Percentiles rank a stretch among this genome's conserved stretches.
These are phyloP conservation scores for Petrocephalus zakoni DNA, from an alignment of 2,113 vertebrate species.

Conservation along the genomic window DNA sequence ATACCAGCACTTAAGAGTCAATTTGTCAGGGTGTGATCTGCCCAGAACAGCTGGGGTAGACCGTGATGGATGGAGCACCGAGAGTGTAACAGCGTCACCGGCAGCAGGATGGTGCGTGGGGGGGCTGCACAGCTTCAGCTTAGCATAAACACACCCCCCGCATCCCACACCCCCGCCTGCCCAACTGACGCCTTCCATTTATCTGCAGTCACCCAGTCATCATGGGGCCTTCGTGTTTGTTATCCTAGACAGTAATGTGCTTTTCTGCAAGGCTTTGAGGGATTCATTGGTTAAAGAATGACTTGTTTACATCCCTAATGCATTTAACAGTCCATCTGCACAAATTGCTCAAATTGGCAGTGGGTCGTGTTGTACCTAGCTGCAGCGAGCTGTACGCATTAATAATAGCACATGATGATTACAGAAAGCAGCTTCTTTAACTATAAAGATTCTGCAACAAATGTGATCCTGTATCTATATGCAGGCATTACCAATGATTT, in stretches of 20 bases:
- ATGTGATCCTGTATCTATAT: neutral
- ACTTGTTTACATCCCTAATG: neutral
- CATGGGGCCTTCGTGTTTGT: neutral
- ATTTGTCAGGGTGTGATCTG: conserved; percentile 56
- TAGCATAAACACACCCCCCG: neutral
- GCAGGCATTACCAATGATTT: neutral
- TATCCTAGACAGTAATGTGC: neutral
- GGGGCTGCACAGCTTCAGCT: neutral
- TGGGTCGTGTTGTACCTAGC: too few relatives aligned
- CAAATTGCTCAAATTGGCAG: neutral
- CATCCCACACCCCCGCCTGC: neutral
- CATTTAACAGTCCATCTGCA: neutral
- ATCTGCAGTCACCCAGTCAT: neutral
- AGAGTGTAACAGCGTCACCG: neutral
- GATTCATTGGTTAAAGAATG: neutral
- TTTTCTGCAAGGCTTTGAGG: neutral
- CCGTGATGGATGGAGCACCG: conserved; percentile 38
- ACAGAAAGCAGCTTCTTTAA: neutral
- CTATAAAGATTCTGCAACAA: neutral
- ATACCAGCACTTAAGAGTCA: conserved; percentile 61
- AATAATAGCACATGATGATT: neutral
- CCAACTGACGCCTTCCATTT: neutral
- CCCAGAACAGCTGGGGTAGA: conserved; percentile 32
- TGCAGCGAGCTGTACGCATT: neutral
- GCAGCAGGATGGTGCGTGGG: neutral